A percentile compares a stretch with the other conserved stretches of the same genome.
phyloP scores from a whole-genome alignment of 2,113 vertebrate species.

The Potamarius usumacintae region DNA sequence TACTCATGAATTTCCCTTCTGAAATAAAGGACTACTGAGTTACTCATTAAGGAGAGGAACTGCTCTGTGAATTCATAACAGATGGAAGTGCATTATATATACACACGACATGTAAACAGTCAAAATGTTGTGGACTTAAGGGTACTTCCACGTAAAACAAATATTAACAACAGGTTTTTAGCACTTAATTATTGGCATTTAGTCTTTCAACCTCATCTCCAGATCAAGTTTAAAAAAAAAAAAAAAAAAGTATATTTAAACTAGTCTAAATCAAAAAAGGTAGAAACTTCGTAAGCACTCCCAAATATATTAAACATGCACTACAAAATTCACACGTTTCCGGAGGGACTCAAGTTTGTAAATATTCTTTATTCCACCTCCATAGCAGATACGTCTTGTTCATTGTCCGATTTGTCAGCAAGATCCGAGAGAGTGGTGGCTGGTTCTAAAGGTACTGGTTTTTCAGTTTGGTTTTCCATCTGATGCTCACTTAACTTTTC shows the following conservation, averaged over 20 bases:
- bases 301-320: conserved; percentile 9
- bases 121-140: neutral
- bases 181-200: neutral
- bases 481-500: conserved; percentile 46
- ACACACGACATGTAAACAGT: neutral
- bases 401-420: conserved; percentile 66
- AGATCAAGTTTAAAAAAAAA: neutral
- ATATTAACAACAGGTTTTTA: neutral
- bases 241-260: conserved; percentile 25
- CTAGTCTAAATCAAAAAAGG: neutral
- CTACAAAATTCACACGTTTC: conserved; percentile 7
- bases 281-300: neutral
- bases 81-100: neutral
- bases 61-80: neutral
- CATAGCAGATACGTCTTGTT: conserved; percentile 80
- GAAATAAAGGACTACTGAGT: neutral
- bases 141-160: neutral
- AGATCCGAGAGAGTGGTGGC: neutral
- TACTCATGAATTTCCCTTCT: neutral
- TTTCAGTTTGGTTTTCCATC: conserved; percentile 45
- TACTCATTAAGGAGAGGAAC: neutral
- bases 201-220: neutral
- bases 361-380: conserved; percentile 78
- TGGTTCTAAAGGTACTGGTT: conserved; percentile 55
- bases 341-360: neutral